Conservation (phyloP, 2,797 vertebrate genomes). For the Artibeus lituratus region DNA sequence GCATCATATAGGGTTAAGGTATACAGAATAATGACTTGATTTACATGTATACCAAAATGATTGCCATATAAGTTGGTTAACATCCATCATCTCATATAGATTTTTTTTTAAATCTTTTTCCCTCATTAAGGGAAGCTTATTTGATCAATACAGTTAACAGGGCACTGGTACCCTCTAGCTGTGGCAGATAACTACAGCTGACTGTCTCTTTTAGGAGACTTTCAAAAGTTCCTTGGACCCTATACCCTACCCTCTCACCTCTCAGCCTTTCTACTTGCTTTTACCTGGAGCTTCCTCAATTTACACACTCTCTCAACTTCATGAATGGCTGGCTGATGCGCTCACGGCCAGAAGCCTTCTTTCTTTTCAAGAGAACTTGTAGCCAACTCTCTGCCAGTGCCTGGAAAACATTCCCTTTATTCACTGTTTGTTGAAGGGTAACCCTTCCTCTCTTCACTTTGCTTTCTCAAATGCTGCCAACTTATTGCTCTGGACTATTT, state of each 20-base stretch:
- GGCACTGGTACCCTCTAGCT: neutral
- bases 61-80: neutral
- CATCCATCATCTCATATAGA: neutral
- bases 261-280: neutral
- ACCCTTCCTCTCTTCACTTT: neutral
- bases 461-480: neutral
- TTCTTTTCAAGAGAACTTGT: neutral
- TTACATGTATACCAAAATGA: neutral
- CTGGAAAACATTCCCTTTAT: neutral
- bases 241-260: neutral
- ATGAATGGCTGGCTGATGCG: neutral
- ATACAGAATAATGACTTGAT: neutral
- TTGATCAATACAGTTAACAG: neutral
- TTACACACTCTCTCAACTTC: neutral
- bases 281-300: neutral
- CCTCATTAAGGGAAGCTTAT: neutral
- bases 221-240: neutral
- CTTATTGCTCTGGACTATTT: neutral
- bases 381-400: neutral
- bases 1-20: neutral
- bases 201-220: neutral
- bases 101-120: neutral
- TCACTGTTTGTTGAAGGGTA: neutral
- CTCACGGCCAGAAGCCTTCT: neutral
- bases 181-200: neutral